Percentiles rank a stretch among this genome's conserved stretches.
Evolutionary conservation across 2,888 invertebrate genomes (phyloP).

Genomic region (Cosmopolites sordidus): DNA sequence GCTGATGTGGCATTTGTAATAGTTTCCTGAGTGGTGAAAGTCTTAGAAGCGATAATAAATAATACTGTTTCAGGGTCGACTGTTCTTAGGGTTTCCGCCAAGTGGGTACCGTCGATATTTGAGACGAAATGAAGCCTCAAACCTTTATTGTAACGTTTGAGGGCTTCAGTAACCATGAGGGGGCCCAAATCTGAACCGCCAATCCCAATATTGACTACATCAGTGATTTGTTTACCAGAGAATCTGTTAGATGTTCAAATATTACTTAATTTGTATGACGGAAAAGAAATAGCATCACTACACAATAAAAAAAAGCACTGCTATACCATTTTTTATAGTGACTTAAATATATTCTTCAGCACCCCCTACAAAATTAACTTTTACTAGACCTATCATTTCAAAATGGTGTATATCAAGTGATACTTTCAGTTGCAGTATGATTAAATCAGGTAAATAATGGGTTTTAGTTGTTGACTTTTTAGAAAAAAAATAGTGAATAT

Average conservation of each 20-base stretch:
- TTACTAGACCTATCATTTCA: no score
- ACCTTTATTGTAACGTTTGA: constrained; percentile 85
- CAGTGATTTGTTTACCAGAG: constrained; percentile 91
- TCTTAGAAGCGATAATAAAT: constrained; percentile 99
- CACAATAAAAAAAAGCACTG: no score
- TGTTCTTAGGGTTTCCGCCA: constrained; percentile 87
- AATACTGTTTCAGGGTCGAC: constrained; percentile 89
- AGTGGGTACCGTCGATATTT: constrained; percentile 98
- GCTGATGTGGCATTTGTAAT: constrained; percentile 98
- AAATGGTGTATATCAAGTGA: no score
- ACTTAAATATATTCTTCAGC: no score
- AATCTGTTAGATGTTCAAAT: constrained; percentile 57
- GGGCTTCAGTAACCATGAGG: constrained; percentile 96
- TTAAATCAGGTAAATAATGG: no score
- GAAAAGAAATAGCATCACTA: no score
- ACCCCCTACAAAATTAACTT: no score
- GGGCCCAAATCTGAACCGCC: constrained; percentile 99
- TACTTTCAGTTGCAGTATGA: no score
- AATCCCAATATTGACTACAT: constrained; percentile 98
- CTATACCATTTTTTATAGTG: no score
- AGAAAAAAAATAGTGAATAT: no score
- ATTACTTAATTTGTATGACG: no score
- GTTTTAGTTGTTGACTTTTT: no score
- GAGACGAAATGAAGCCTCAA: constrained; percentile 93
- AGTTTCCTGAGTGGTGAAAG: constrained; percentile 98